Evolutionary conservation across 2,113 vertebrate species (phyloP).

Genomic region (Alces alces): DNA sequence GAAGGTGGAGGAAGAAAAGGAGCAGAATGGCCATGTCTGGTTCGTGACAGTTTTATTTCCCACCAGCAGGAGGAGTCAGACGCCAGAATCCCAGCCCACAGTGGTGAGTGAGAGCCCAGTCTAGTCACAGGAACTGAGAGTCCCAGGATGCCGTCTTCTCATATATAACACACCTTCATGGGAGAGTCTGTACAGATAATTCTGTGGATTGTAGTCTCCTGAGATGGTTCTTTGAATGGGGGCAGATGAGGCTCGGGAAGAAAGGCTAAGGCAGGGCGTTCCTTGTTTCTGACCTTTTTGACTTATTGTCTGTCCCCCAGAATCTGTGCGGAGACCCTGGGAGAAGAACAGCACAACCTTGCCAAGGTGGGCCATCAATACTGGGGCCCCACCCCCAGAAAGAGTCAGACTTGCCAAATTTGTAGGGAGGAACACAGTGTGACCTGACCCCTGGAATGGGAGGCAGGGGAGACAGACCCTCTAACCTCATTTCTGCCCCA

Average conservation of each 20-base stretch:
- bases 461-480: background rate
- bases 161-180: background rate
- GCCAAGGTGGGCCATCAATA: conserved; percentile 79
- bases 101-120: conserved; percentile 39
- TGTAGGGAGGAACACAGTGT: background rate
- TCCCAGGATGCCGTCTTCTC: background rate
- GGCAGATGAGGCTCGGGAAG: background rate
- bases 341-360: conserved; percentile 87
- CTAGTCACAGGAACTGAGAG: background rate
- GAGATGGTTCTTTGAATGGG: background rate
- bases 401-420: background rate
- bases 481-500: background rate
- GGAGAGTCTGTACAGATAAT: background rate
- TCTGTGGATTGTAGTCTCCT: background rate
- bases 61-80: conserved; percentile 87
- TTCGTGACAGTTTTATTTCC: conserved; percentile 44
- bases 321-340: conserved; percentile 88
- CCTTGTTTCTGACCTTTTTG: background rate
- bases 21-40: background rate
- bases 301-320: conserved; percentile 67
- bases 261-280: background rate
- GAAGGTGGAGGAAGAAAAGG: background rate
- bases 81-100: conserved; percentile 75
- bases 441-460: background rate
- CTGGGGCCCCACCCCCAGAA: background rate